phyloP scores from a whole-genome alignment of 2,113 vertebrate genomes.

The Pseudopipra pipra region DNA sequence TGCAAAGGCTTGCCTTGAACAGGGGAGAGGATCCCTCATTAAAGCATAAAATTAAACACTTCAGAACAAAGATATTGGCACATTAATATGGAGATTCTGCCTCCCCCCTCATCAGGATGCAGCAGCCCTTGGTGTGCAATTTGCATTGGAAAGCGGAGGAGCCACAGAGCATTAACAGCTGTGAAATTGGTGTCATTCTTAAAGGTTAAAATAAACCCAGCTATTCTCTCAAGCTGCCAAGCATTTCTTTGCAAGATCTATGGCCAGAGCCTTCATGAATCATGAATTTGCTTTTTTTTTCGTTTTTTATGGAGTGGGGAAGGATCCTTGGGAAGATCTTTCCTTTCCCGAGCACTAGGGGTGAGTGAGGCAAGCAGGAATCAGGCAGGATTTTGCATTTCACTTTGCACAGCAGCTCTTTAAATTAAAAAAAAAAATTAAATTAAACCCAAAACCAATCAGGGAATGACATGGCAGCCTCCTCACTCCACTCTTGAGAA shows the following conservation, averaged over 20 bases:
- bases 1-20: slow-evolving; percentile 36
- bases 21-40: slow-evolving; percentile 3
- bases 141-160: slow-evolving; percentile 51
- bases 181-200: slow-evolving; percentile 65
- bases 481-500: background rate
- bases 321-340: background rate
- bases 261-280: slow-evolving; percentile 19
- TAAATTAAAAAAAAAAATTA: background rate
- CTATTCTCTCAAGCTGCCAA: slow-evolving; percentile 42
- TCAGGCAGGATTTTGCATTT: background rate
- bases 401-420: background rate
- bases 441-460: too few species aligned
- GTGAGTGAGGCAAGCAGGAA: background rate
- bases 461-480: background rate
- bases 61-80: slow-evolving; percentile 31
- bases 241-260: slow-evolving; percentile 44
- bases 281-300: background rate
- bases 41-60: slow-evolving; percentile 34
- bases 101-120: background rate
- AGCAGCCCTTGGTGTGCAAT: slow-evolving; percentile 41
- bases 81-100: slow-evolving; percentile 43
- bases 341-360: background rate
- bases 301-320: background rate
- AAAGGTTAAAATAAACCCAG: slow-evolving; percentile 65
- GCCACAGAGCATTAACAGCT: slow-evolving; percentile 63